Evolutionary conservation across 1,140 invertebrate genomes (phyloP).

Genomic region (Oedothorax gibbosus): DNA sequence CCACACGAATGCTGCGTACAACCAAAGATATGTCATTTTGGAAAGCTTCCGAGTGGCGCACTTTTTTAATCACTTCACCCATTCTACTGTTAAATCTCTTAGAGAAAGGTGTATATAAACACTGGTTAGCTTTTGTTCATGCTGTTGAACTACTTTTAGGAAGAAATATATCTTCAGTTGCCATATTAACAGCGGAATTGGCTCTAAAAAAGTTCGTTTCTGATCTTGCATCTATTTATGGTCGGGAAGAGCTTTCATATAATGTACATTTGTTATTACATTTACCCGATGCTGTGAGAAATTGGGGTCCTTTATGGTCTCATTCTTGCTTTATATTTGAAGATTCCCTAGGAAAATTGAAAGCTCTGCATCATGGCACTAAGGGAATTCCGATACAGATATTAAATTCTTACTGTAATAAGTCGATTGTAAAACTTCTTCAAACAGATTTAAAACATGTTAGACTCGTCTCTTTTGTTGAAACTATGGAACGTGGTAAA

Average conservation of each 20-base stretch:
- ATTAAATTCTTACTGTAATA: neutral
- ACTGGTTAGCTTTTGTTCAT: neutral
- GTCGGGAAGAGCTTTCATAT: neutral
- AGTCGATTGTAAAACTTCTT: neutral
- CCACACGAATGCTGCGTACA: too few species aligned
- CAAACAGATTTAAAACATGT: neutral
- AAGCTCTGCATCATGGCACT: neutral
- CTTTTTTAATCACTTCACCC: neutral
- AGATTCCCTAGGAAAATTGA: constrained; percentile 4
- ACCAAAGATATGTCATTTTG: neutral
- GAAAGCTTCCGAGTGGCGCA: neutral
- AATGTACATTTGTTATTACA: neutral
- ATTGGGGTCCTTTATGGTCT: neutral
- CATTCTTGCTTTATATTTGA: neutral
- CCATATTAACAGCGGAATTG: constrained; percentile 3
- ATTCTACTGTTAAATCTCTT: neutral
- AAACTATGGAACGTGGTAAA: neutral
- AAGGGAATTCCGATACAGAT: neutral
- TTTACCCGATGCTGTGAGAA: neutral
- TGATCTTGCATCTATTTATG: neutral
- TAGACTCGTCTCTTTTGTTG: neutral
- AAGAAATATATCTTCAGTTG: neutral
- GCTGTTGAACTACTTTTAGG: neutral
- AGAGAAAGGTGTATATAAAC: neutral
- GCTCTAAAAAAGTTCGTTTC: neutral